These are phyloP conservation scores for Collichthys lucidus DNA, from an alignment of 2,113 vertebrate species.

Conservation along the genomic window DNA sequence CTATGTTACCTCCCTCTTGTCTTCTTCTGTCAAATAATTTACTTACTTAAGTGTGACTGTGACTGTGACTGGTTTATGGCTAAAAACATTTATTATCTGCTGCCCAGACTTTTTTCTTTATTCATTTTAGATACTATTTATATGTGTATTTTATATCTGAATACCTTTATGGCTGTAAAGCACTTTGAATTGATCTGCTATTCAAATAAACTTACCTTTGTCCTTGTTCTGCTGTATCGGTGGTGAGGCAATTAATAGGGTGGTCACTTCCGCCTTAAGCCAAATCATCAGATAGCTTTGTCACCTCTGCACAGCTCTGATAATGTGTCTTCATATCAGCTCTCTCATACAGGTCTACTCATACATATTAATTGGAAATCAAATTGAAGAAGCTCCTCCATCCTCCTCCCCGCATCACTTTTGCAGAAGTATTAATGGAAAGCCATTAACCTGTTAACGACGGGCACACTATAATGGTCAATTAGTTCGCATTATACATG, in stretches of 20 bases:
- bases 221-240: constrained; percentile 27
- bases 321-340: constrained; percentile 71
- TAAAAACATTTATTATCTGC: too few relatives aligned
- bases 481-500: constrained; percentile 65
- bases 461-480: constrained; percentile 58
- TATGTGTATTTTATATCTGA: neutral
- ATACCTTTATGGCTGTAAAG: neutral
- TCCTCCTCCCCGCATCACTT: constrained; percentile 48
- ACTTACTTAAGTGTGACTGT: neutral
- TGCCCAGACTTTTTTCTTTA: neutral
- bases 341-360: constrained; percentile 58
- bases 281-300: constrained; percentile 70
- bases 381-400: constrained; percentile 64
- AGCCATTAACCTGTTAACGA: constrained; percentile 78
- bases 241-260: constrained; percentile 52
- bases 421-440: constrained; percentile 72
- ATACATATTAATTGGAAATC: constrained; percentile 80
- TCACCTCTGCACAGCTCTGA: constrained; percentile 62
- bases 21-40: neutral
- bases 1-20: neutral
- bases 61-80: neutral
- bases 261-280: constrained; percentile 59
- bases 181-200: neutral
- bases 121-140: neutral
- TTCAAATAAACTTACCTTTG: constrained; percentile 25